phyloP scores from a whole-genome alignment of 1,140 invertebrate genomes.

The Trachelipus rathkii region DNA sequence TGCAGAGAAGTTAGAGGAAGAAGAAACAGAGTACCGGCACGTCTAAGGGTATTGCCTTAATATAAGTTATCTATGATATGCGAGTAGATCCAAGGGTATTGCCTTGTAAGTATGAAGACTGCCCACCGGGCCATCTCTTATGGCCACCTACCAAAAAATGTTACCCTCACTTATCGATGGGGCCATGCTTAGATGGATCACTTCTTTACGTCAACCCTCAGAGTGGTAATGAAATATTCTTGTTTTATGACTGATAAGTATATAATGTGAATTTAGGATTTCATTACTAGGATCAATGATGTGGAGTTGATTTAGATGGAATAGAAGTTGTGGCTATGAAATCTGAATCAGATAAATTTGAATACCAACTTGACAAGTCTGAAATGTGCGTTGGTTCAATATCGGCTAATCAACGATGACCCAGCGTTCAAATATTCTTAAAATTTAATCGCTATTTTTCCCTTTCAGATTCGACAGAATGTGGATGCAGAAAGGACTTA shows the following conservation, averaged over 20 bases:
- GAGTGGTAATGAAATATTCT: slow-evolving; percentile 27
- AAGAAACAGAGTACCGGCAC: neutral
- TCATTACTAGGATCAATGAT: no score
- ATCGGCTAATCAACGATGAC: no score
- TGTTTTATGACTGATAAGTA: no score
- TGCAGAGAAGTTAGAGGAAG: slow-evolving; percentile 25
- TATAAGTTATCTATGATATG: no score
- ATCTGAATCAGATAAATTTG: no score
- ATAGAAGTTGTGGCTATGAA: no score
- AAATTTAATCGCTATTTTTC: neutral
- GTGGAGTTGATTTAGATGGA: no score
- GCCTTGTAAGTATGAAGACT: slow-evolving; percentile 26
- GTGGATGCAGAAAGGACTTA: slow-evolving; percentile 41
- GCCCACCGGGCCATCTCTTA: slow-evolving; percentile 41
- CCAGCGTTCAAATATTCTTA: no score
- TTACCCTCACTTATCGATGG: slow-evolving; percentile 40
- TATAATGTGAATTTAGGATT: no score
- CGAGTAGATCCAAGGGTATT: slow-evolving; percentile 16
- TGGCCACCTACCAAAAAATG: slow-evolving; percentile 41
- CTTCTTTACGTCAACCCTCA: slow-evolving; percentile 44
- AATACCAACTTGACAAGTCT: no score
- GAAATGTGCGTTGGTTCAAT: no score
- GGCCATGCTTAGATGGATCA: slow-evolving; percentile 43
- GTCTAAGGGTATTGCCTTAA: slow-evolving; percentile 22
- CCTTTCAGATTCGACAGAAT: slow-evolving; percentile 40